Conservation (phyloP, 1,140 invertebrate genomes). For the Pseudomyrmex gracilis region DNA sequence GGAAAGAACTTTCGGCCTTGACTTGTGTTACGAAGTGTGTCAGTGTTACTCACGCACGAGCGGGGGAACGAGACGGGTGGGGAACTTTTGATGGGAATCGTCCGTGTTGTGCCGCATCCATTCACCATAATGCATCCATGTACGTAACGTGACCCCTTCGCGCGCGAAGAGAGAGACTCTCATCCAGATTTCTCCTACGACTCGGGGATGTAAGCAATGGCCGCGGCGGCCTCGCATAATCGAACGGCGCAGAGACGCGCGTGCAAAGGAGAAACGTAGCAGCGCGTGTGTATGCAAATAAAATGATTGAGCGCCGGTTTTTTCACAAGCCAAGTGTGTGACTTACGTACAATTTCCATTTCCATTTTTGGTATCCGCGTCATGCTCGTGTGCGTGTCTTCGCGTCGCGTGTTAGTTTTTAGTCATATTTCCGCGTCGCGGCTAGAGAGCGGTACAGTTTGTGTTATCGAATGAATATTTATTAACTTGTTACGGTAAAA, state of each 20-base stretch:
- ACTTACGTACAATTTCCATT: slow-evolving; percentile 26
- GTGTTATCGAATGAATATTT: too few species aligned
- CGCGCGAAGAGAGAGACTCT: neutral
- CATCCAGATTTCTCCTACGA: slow-evolving; percentile 52
- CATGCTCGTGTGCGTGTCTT: neutral
- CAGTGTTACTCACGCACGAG: slow-evolving; percentile 50
- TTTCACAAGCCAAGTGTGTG: neutral
- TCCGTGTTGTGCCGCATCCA: slow-evolving; percentile 5
- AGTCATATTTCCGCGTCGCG: slow-evolving; percentile 43
- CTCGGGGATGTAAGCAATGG: slow-evolving; percentile 6
- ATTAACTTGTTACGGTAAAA: too few species aligned
- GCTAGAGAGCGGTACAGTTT: neutral
- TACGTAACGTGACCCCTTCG: slow-evolving; percentile 36
- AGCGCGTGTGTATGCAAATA: slow-evolving; percentile 10
- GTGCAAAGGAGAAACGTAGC: neutral
- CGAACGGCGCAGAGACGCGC: neutral
- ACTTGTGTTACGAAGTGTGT: slow-evolving; percentile 54
- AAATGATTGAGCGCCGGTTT: slow-evolving; percentile 4
- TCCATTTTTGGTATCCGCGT: slow-evolving; percentile 43
- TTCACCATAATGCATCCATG: slow-evolving; percentile 43
- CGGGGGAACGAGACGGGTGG: slow-evolving; percentile 5
- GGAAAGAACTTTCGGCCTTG: slow-evolving; percentile 59
- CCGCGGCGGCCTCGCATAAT: slow-evolving; percentile 12
- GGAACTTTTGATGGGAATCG: slow-evolving; percentile 45
- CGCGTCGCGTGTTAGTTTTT: slow-evolving; percentile 29